A percentile compares a stretch with the other conserved stretches of the same genome.
These are phyloP conservation scores for Microcebus griseorufus DNA, from an alignment of 2,113 vertebrate genomes.

Conservation along the genomic window DNA sequence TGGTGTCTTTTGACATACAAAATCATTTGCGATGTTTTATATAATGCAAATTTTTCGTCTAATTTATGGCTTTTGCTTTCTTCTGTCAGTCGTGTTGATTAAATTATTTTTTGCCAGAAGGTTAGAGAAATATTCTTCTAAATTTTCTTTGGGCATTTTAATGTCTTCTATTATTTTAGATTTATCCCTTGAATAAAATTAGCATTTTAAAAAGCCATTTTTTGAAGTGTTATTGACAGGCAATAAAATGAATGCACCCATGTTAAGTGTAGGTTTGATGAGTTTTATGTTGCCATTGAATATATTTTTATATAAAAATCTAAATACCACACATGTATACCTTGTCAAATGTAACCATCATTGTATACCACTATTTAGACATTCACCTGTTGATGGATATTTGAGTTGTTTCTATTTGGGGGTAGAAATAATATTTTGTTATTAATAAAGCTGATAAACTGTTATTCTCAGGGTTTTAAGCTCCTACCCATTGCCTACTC, in stretches of 20 bases:
- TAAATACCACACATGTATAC: not conserved
- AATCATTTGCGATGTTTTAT: not conserved
- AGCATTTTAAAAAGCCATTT: slow-evolving; percentile 9
- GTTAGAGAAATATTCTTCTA: not conserved
- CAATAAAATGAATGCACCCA: not conserved
- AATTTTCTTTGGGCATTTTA: slow-evolving; percentile 1
- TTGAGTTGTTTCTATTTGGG: not conserved
- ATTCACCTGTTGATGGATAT: not conserved
- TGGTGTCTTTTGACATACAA: not conserved
- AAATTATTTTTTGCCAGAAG: not conserved
- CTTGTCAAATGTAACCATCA: not conserved
- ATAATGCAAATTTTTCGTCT: not conserved
- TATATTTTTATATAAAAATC: not conserved
- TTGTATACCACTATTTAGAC: not conserved
- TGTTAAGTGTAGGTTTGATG: not conserved
- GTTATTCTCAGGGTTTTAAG: too few species aligned
- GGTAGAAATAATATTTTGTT: not conserved
- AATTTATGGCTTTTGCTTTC: not conserved
- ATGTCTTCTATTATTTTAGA: not conserved
- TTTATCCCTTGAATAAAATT: slow-evolving; percentile 5
- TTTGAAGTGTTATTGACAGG: not conserved
- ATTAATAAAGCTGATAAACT: not conserved
- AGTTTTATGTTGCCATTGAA: not conserved
- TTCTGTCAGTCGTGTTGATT: not conserved
- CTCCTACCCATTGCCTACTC: too few species aligned